Evolutionary conservation across 2,797 vertebrate genomes (phyloP).

Genomic region (Acanthopagrus latus): DNA sequence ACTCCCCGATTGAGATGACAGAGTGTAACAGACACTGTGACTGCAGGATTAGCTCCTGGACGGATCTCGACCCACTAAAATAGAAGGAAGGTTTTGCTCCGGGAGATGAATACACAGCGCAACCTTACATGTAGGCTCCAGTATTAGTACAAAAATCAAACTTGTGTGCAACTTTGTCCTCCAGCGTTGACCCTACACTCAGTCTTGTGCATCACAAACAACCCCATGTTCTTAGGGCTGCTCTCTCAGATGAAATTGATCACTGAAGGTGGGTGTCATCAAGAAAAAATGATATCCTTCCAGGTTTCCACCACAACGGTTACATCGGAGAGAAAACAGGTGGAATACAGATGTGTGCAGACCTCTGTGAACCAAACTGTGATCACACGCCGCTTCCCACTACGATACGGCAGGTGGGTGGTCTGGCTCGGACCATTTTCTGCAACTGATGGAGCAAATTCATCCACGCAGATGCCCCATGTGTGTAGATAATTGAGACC

Average conservation of each 20-base stretch:
- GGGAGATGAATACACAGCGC: background rate
- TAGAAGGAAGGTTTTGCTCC: background rate
- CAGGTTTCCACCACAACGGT: background rate
- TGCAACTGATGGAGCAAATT: background rate
- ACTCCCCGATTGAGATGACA: background rate
- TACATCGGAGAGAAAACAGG: background rate
- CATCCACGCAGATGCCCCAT: background rate
- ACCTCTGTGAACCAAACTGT: conserved; percentile 4
- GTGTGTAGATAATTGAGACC: background rate
- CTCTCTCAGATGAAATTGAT: background rate
- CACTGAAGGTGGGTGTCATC: background rate
- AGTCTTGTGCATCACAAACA: background rate
- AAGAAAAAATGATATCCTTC: background rate
- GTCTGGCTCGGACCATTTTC: background rate
- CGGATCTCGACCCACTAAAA: background rate
- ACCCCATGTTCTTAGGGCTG: background rate
- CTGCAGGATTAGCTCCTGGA: background rate
- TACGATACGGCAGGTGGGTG: background rate
- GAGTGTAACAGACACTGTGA: background rate
- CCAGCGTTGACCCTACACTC: background rate
- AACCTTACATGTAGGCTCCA: background rate
- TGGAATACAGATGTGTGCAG: background rate
- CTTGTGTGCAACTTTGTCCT: background rate
- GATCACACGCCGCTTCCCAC: background rate
- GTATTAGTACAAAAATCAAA: background rate